Percentiles rank a stretch among this genome's conserved stretches.
phyloP scores from a whole-genome alignment of 2,797 vertebrate genomes.

The Nasua narica region DNA sequence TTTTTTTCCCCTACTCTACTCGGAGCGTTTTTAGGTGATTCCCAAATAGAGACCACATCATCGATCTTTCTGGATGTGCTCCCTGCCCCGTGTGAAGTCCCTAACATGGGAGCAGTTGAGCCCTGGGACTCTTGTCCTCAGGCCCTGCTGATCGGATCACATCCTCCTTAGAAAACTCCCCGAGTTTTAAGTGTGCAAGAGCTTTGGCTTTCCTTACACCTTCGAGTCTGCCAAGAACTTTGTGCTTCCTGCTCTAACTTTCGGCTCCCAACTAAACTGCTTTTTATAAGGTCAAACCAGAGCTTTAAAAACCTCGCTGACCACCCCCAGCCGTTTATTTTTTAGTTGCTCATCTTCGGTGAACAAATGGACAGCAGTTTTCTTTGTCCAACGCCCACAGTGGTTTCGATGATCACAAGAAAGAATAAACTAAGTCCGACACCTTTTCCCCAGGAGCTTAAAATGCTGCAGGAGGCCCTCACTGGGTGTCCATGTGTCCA shows the following conservation, averaged over 20 bases:
- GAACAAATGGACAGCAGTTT: background rate
- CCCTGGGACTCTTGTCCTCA: background rate
- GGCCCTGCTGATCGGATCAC: background rate
- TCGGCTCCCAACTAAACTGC: conserved; percentile 21
- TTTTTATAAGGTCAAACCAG: conserved; percentile 8
- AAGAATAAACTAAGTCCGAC: background rate
- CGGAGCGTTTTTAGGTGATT: background rate
- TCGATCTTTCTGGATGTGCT: background rate
- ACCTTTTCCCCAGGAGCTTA: background rate
- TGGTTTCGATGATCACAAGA: background rate
- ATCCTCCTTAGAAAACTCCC: background rate
- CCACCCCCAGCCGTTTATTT: background rate
- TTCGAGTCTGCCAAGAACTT: conserved; percentile 53
- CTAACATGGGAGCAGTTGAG: background rate
- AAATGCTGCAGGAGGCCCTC: background rate
- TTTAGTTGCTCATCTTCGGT: background rate
- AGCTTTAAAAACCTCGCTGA: background rate
- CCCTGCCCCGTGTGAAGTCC: background rate
- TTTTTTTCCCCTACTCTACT: background rate
- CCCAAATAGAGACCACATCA: background rate
- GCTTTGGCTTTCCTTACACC: conserved; percentile 39
- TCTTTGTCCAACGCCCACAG: background rate
- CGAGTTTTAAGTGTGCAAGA: conserved; percentile 38
- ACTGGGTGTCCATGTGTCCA: background rate
- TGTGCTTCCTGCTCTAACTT: conserved; percentile 56